A percentile compares a stretch with the other conserved stretches of the same genome.
Evolutionary conservation across 2,888 invertebrate genomes (phyloP).

Genomic region (Mechanitis messenoides): DNA sequence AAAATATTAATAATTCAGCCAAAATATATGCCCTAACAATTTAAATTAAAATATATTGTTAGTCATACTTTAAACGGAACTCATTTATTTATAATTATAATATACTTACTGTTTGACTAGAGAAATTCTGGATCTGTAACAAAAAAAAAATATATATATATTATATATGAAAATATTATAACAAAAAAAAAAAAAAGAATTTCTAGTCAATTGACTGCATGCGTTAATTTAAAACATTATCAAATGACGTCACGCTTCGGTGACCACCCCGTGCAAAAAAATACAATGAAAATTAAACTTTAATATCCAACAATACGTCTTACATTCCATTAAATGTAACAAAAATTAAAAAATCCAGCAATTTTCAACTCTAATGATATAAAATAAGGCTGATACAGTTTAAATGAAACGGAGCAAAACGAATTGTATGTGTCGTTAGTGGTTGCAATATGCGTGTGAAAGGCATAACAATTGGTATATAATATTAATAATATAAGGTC

Average conservation of each 20-base stretch:
- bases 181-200: constrained; percentile 9
- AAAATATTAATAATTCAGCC: no score
- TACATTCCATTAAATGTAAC: constrained; percentile 3
- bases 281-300: constrained; percentile 8
- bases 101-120: no score
- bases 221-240: constrained; percentile 31
- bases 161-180: constrained; percentile 1
- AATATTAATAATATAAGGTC: constrained; percentile 6
- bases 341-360: background rate
- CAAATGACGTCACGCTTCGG: constrained; percentile 50
- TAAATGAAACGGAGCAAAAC: constrained; percentile 15
- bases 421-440: constrained; percentile 21
- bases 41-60: no score
- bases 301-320: background rate
- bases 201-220: constrained; percentile 12
- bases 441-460: constrained; percentile 25
- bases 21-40: no score
- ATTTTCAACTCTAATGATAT: constrained; percentile 8
- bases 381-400: constrained; percentile 5
- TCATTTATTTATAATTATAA: no score
- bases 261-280: constrained; percentile 46
- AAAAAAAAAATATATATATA: background rate
- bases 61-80: no score
- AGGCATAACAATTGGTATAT: constrained; percentile 20
- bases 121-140: no score